A percentile compares a stretch with the other conserved stretches of the same genome.
These are phyloP conservation scores for Acromyrmex echinatior DNA, from an alignment of 1,140 invertebrate species.

Conservation along the genomic window DNA sequence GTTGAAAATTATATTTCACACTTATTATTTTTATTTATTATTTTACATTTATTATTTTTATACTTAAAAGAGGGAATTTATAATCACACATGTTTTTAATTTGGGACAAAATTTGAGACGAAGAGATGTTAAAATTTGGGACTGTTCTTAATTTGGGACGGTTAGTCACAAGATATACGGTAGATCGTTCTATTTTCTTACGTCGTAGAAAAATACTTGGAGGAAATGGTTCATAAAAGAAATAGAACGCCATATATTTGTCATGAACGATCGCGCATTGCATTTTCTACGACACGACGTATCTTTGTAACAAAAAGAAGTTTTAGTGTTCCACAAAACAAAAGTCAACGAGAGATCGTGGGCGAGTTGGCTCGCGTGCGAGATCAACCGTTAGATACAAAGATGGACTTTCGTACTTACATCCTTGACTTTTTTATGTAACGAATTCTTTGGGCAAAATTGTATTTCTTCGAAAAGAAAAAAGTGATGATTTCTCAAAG, in stretches of 20 bases:
- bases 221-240: constrained; percentile 26
- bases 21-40: too few species aligned
- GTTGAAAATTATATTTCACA: too few species aligned
- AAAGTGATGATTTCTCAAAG: neutral
- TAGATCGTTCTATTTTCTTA: constrained; percentile 3
- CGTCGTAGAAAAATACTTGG: neutral
- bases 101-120: too few species aligned
- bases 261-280: neutral
- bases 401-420: constrained; percentile 26
- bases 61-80: too few species aligned
- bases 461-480: neutral
- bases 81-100: too few species aligned
- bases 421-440: constrained; percentile 15
- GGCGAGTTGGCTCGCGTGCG: constrained; percentile 33
- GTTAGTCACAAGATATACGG: too few species aligned
- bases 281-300: constrained; percentile 35
- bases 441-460: neutral
- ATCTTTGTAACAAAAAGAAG: constrained; percentile 22
- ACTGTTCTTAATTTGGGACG: too few species aligned
- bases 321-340: constrained; percentile 35
- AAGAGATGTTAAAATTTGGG: too few species aligned
- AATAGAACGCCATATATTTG: constrained; percentile 33
- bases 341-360: constrained; percentile 43
- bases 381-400: constrained; percentile 48
- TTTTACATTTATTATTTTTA: too few species aligned